Percentiles rank a stretch among this genome's conserved stretches.
These are phyloP conservation scores for Drosophila infuscata DNA, from an alignment of 2,888 invertebrate genomes.

Conservation along the genomic window DNA sequence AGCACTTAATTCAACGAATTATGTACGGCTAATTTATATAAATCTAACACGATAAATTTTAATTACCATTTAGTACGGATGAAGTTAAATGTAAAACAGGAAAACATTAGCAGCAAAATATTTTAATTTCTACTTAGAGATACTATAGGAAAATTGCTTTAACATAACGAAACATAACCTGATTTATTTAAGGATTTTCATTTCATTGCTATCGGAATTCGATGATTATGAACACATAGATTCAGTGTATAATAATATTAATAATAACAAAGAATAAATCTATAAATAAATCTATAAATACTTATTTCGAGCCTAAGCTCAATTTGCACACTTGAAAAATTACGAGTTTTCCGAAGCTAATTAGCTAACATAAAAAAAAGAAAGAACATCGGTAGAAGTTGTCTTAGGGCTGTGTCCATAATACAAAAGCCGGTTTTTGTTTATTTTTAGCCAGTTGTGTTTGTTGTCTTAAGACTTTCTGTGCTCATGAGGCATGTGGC, in stretches of 20 bases:
- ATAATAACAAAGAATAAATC: not conserved
- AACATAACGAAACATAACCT: no score
- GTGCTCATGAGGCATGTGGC: conserved; percentile 16
- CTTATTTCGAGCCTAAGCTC: not conserved
- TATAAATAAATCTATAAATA: not conserved
- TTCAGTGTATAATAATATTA: no score
- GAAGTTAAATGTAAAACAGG: not conserved
- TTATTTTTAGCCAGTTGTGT: conserved; percentile 24
- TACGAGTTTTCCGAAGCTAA: not conserved
- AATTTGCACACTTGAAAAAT: not conserved
- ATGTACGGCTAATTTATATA: not conserved
- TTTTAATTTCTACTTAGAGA: not conserved
- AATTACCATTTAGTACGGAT: not conserved
- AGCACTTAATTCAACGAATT: conserved; percentile 1
- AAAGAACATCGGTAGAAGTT: not conserved
- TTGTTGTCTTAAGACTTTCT: conserved; percentile 39
- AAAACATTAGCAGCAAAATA: not conserved
- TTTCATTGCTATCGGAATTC: not conserved
- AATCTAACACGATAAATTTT: not conserved
- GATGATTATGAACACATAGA: no score
- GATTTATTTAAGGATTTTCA: not conserved
- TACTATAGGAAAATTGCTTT: not conserved
- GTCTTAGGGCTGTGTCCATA: not conserved
- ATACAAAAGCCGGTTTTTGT: conserved; percentile 9
- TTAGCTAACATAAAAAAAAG: not conserved